Base-by-base conservation (phyloP, 2,888 invertebrate genomes). In the Callosobruchus maculatus region DNA sequence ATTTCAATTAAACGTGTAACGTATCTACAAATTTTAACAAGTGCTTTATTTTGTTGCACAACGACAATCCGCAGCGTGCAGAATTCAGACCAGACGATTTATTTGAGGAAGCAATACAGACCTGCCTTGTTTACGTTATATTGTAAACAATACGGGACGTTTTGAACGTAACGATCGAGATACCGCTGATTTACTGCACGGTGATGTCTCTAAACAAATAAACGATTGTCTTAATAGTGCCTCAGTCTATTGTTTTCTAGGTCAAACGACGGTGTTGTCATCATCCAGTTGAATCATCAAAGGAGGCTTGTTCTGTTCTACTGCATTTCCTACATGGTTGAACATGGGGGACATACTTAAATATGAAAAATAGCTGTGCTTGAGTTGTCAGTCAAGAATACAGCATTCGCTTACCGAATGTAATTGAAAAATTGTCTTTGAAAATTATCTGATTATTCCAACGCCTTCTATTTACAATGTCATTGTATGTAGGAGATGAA, bases 161-260 rank as follows among this genome's bases (percentile, higher is more conserved):
- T 49, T 49, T 49, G 49, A 49, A 49, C 18, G 49, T 49, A 13
- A 49, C 49, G 49, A 49, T 49, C 49, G 13, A 49, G 49, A 49
- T 49, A 49, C 49, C 49, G 13, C 49, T 49, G 49, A 49, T 49
- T 49, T 49, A 13, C 49, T 49, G 49, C 30, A 68, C 68, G 31
- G 22, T 20, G 67, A 67, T 71, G 67, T n/a, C 18, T 31, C 68
- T 72, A 72, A 20, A 67, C 21, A 72, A 26, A 72, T 67, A 26
- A 72, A 13, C 49, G 49, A 49, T 49, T 49, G 49, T 49, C 49
- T 49, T 49, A 49, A 49, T 49, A 26, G 71, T 31, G 71, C 68
- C 71, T 68, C 74, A 71, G 71, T 49, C 69, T 22, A 72, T 75
- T 67, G 71, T 72, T 76, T 79, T 75, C 74, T 79, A 75, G 79